phyloP scores from a whole-genome alignment of 2,888 invertebrate genomes.

The Netelia inedita region DNA sequence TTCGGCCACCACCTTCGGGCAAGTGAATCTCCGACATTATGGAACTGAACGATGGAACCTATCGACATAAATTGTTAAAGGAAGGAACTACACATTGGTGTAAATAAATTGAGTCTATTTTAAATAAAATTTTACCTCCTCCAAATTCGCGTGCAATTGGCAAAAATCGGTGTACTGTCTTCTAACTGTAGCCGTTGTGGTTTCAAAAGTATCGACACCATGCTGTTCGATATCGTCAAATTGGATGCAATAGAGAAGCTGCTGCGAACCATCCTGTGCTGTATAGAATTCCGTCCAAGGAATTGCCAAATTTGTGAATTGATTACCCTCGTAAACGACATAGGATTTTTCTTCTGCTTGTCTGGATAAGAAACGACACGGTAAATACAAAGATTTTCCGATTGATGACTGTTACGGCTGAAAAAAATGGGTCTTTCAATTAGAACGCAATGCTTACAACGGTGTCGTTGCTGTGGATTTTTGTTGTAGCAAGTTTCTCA shows the following conservation, averaged over 20 bases:
- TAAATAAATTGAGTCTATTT: not conserved
- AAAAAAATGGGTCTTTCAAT: not conserved
- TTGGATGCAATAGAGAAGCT: conserved; percentile 82
- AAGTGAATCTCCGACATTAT: conserved; percentile 78
- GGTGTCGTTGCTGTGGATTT: conserved; percentile 83
- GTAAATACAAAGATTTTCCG: not conserved
- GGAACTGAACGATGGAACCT: conserved; percentile 74
- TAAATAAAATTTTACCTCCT: conserved; percentile 74
- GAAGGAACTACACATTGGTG: not conserved
- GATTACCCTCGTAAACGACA: conserved; percentile 79
- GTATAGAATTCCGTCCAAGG: conserved; percentile 82
- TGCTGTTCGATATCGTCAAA: conserved; percentile 83
- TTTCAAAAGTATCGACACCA: conserved; percentile 81
- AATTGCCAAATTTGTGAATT: conserved; percentile 80
- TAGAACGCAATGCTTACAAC: conserved; percentile 71
- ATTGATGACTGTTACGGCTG: not conserved
- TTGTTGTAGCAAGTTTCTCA: conserved; percentile 89
- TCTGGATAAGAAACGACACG: conserved; percentile 66
- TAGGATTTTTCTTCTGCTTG: conserved; percentile 81
- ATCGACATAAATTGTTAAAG: conserved; percentile 56
- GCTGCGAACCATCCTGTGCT: conserved; percentile 81
- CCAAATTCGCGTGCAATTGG: conserved; percentile 79
- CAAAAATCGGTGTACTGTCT: conserved; percentile 81
- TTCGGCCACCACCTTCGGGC: conserved; percentile 81
- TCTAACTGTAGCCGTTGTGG: conserved; percentile 81